Percentiles rank a stretch among this genome's conserved stretches.
Conservation (phyloP, 2,113 vertebrate species). For the Saccopteryx leptura region DNA sequence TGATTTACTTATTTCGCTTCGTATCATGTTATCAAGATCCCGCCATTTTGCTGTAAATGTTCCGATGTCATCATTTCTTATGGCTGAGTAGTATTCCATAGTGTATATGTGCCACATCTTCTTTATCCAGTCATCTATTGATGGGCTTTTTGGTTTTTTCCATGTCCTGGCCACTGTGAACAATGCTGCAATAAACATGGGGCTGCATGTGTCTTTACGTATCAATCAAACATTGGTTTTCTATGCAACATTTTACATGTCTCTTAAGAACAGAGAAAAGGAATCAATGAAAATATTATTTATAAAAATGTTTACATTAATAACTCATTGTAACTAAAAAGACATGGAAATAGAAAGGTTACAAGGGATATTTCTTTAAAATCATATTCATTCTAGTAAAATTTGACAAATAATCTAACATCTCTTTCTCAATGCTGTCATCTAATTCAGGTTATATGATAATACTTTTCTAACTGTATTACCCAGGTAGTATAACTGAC, state of each 20-base stretch:
- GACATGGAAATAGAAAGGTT: not conserved
- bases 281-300: not conserved
- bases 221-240: not conserved
- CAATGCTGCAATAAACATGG: no score
- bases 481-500: not conserved
- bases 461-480: not conserved
- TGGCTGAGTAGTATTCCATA: no score
- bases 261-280: not conserved
- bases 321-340: not conserved
- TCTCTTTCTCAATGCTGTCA: slow-evolving; percentile 38
- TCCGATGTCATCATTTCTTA: no score
- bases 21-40: no score
- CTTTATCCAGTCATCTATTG: no score
- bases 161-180: no score
- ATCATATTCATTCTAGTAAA: not conserved
- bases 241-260: not conserved
- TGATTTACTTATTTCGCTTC: no score
- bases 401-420: slow-evolving; percentile 33
- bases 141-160: no score
- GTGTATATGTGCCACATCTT: no score
- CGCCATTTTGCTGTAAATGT: no score
- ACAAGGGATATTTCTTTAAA: not conserved
- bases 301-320: not conserved
- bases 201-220: no score
- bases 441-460: slow-evolving; percentile 23